phyloP scores from a whole-genome alignment of 2,888 invertebrate species.

The Seira musarum region DNA sequence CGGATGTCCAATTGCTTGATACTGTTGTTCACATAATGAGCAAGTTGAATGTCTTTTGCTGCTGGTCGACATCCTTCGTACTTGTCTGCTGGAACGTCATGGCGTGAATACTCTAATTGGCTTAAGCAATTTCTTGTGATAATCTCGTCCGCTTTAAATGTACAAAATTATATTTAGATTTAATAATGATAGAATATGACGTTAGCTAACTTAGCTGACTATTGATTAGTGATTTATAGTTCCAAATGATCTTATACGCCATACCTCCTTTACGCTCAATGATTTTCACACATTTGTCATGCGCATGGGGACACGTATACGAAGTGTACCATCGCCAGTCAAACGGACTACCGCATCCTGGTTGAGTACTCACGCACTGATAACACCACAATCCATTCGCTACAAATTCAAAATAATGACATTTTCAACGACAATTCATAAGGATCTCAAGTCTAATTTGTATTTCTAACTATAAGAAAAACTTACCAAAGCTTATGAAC shows the following conservation, averaged over 20 bases:
- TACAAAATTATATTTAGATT: conserved; percentile 19
- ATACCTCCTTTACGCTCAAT: conserved; percentile 90
- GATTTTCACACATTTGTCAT: conserved; percentile 92
- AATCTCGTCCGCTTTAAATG: conserved; percentile 80
- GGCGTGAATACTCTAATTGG: conserved; percentile 82
- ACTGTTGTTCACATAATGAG: conserved; percentile 89
- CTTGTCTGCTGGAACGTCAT: conserved; percentile 91
- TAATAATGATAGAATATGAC: not conserved
- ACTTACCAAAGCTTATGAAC: conserved; percentile 9
- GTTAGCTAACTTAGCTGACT: not conserved
- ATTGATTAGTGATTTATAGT: too few relatives aligned
- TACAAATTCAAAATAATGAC: not conserved
- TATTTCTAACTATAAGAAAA: not conserved
- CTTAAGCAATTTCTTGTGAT: conserved; percentile 91
- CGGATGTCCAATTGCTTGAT: conserved; percentile 89
- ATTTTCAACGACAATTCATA: too few relatives aligned
- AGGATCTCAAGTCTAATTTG: not conserved
- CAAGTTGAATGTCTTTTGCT: conserved; percentile 84
- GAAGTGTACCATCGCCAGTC: conserved; percentile 85
- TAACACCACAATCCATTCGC: conserved; percentile 80
- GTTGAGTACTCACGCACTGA: conserved; percentile 89
- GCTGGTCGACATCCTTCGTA: conserved; percentile 92
- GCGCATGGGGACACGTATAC: conserved; percentile 87
- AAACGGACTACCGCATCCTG: conserved; percentile 88
- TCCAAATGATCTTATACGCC: too few relatives aligned